Evolutionary conservation across 2,797 vertebrate species (phyloP).

Genomic region (Petrocephalus schoutedeni): DNA sequence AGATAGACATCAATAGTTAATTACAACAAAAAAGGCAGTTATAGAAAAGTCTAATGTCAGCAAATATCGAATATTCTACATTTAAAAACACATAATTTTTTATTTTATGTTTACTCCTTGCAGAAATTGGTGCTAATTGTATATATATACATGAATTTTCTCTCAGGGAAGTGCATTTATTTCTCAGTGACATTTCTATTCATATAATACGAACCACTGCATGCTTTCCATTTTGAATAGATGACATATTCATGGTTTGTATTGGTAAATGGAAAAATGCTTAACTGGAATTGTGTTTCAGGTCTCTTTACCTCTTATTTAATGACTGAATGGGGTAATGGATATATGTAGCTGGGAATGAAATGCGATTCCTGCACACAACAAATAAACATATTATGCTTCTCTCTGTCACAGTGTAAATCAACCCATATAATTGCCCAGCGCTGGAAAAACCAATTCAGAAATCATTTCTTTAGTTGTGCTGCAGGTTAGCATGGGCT

Average conservation of each 20-base stretch:
- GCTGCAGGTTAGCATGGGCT: neutral
- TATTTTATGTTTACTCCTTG: neutral
- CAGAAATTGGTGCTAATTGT: neutral
- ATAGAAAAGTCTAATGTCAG: constrained; percentile 12
- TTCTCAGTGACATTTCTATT: neutral
- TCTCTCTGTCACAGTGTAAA: neutral
- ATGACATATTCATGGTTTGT: neutral
- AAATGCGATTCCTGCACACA: neutral
- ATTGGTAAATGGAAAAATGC: neutral
- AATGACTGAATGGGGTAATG: neutral
- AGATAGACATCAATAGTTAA: neutral
- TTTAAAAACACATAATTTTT: constrained; percentile 16
- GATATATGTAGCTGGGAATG: neutral
- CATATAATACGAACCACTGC: neutral
- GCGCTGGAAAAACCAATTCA: neutral
- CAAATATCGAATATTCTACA: constrained; percentile 27
- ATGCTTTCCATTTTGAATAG: neutral
- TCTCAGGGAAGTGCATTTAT: neutral
- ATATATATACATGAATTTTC: neutral
- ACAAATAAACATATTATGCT: neutral
- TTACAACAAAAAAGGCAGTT: constrained; percentile 22
- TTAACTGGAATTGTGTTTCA: neutral
- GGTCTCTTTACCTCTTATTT: neutral
- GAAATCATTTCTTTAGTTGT: neutral
- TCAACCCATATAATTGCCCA: neutral